Evolutionary conservation across 2,888 invertebrate species (phyloP).

Genomic region (Dexiosoma caninum): DNA sequence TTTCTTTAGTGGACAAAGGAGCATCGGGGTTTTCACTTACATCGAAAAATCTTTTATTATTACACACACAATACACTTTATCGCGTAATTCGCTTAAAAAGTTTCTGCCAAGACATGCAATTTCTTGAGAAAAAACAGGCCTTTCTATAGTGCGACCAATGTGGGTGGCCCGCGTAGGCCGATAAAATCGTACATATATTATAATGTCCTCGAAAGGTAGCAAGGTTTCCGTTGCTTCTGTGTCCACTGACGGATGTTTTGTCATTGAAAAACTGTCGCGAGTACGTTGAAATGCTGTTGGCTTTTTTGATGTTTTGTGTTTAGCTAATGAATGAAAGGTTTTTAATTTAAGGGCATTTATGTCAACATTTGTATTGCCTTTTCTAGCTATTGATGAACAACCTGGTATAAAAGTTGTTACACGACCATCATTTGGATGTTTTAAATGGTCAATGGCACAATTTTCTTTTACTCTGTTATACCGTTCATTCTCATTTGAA

Average conservation of each 20-base stretch:
- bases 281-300: conserved; percentile 69
- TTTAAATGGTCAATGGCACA: conserved; percentile 66
- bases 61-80: conserved; percentile 85
- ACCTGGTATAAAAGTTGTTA: conserved; percentile 65
- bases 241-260: background rate
- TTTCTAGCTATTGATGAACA: conserved; percentile 60
- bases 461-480: conserved; percentile 59
- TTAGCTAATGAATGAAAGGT: conserved; percentile 60
- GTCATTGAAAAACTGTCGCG: conserved; percentile 64
- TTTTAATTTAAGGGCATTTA: conserved; percentile 60
- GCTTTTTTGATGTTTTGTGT: conserved; percentile 58
- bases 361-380: conserved; percentile 34
- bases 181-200: conserved; percentile 79
- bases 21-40: conserved; percentile 79
- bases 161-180: conserved; percentile 77
- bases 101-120: conserved; percentile 83
- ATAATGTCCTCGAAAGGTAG: conserved; percentile 74
- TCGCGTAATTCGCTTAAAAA: conserved; percentile 85
- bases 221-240: conserved; percentile 16
- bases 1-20: conserved; percentile 65
- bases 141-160: conserved; percentile 67
- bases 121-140: conserved; percentile 80
- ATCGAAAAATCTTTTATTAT: conserved; percentile 82
- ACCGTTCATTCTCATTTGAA: conserved; percentile 52
- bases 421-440: conserved; percentile 65